Evolutionary conservation across 2,888 invertebrate genomes (phyloP).

Genomic region (Merodon equestris): DNA sequence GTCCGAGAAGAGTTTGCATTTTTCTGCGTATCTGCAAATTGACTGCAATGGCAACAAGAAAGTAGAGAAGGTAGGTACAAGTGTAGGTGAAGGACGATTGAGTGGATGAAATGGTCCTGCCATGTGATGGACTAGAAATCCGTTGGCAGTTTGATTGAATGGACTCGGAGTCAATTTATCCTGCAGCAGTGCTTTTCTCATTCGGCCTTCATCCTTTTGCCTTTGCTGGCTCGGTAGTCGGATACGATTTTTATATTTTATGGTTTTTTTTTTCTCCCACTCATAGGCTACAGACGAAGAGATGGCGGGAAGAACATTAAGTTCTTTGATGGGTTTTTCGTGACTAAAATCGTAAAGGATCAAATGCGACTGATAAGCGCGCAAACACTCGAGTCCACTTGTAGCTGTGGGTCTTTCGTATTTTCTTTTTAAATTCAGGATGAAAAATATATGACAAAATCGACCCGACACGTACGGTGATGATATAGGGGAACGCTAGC

Average conservation of each 20-base stretch:
- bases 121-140: slow-evolving; percentile 57
- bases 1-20: slow-evolving; percentile 26
- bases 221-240: slow-evolving; percentile 3
- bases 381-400: background rate
- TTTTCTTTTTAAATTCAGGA: slow-evolving; percentile 33
- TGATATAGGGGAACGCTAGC: slow-evolving; percentile 42
- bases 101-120: slow-evolving; percentile 3
- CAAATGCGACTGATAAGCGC: slow-evolving; percentile 24
- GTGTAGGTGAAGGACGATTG: too few species aligned
- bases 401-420: background rate
- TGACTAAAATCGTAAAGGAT: slow-evolving; percentile 63
- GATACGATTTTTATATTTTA: slow-evolving; percentile 42
- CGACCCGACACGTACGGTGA: slow-evolving; percentile 49
- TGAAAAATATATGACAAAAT: slow-evolving; percentile 59
- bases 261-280: slow-evolving; percentile 19
- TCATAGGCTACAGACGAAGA: slow-evolving; percentile 51
- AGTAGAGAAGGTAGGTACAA: too few species aligned
- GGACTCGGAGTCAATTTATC: slow-evolving; percentile 54
- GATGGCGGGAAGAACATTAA: slow-evolving; percentile 64
- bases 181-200: slow-evolving; percentile 18
- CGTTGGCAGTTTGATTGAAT: slow-evolving; percentile 62
- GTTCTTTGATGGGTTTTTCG: slow-evolving; percentile 68
- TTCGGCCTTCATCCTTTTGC: slow-evolving; percentile 1
- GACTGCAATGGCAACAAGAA: background rate
- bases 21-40: slow-evolving; percentile 18